Base-by-base conservation (phyloP, 2,797 vertebrate genomes). In the Geotrypetes seraphini region DNA sequence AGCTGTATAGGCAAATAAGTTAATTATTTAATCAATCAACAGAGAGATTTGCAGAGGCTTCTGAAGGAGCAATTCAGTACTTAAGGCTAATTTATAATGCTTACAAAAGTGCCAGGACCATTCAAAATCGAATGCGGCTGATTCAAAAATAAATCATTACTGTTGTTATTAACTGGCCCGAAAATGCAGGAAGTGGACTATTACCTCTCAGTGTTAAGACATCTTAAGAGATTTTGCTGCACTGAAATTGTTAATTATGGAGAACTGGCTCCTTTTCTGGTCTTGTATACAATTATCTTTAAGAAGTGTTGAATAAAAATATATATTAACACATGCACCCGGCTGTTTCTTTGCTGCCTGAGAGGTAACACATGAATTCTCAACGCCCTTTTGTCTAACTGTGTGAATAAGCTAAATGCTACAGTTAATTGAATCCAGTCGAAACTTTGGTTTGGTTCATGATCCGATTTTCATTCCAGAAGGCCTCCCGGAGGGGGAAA, bases 161-260 rank as follows among this genome's bases (percentile, higher is more conserved):
- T 49, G 15, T n/a, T 28, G 3, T 53, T 41, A 49, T 36, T 36
- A 46, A 39, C 7, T 10, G 33, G 33, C 17, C 12, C 43, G 28
- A 56, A 59, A 66, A 54, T 11, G 36, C 19, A 35, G 6, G 47
- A n/a, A 33, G 31, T 42, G 43, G 48, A 43, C 39, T 47, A 8
- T 10, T 36, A 5, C 16, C 48, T 44, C 25, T 36, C 25, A 49
- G 32, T 45, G 26, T 43, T 57, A 22, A 39, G 18, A 43, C 25
- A 25, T 20, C n/a, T n/a, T n/a, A n/a, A 42, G 31, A 30, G 21
- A 17, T 15, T 22, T 37, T 28, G 12, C 35, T 42, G 29, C 9
- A 28, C 37, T 46, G 24, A 36, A 43, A 28, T 31, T 29, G 60
- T 54, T 64, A 43, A 54, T 48, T 43, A 8, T 11, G 23, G 9